These are phyloP conservation scores for Anthonomus grandis DNA, from an alignment of 1,140 invertebrate genomes.

Conservation along the genomic window DNA sequence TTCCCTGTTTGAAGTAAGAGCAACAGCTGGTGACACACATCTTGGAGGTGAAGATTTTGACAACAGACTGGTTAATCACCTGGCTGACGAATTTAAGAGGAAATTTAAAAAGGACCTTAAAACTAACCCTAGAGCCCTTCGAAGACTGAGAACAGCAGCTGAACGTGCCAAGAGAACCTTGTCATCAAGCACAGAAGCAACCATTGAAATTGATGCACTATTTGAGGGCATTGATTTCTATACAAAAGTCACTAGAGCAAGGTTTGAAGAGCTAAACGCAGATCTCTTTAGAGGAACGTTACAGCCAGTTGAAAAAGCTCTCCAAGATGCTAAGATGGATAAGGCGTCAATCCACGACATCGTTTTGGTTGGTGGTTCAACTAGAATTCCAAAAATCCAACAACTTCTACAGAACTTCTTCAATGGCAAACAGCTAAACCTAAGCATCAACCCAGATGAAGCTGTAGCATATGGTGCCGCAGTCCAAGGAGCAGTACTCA, in stretches of 20 bases:
- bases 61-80: conserved; percentile 66
- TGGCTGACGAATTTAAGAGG: conserved; percentile 51
- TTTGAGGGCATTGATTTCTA: conserved; percentile 66
- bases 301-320: conserved; percentile 61
- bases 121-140: conserved; percentile 51
- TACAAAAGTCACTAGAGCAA: conserved; percentile 56
- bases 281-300: conserved; percentile 59
- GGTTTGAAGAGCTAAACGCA: conserved; percentile 61
- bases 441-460: conserved; percentile 66
- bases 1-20: conserved; percentile 61
- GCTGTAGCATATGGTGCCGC: conserved; percentile 64
- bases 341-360: conserved; percentile 70
- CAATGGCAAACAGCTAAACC: conserved; percentile 58
- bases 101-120: conserved; percentile 53
- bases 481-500: conserved; percentile 60
- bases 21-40: conserved; percentile 61
- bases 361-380: conserved; percentile 77
- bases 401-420: conserved; percentile 60
- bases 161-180: conserved; percentile 76
- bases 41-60: conserved; percentile 57
- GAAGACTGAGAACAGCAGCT: conserved; percentile 71
- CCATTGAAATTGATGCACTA: conserved; percentile 69
- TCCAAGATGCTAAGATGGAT: conserved; percentile 70
- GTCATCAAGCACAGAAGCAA: conserved; percentile 70
- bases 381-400: conserved; percentile 65